phyloP scores from a whole-genome alignment of 2,888 invertebrate species.

The Tetranychus truncatus region DNA sequence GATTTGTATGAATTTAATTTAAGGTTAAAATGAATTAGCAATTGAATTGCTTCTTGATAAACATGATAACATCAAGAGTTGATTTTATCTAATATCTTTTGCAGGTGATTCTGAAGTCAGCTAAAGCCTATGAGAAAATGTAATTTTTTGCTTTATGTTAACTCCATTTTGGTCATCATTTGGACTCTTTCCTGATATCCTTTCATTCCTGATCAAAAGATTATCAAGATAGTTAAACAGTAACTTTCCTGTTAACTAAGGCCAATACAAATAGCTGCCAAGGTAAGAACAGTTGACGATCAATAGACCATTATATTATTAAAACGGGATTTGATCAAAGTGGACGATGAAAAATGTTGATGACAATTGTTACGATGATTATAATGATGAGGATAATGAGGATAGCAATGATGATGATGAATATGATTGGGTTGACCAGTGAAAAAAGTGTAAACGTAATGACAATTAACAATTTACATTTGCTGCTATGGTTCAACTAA shows the following conservation, averaged over 20 bases:
- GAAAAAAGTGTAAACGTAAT: not conserved
- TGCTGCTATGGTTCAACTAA: not conserved
- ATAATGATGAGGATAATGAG: not conserved
- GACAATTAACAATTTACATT: not conserved
- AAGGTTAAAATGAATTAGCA: not conserved
- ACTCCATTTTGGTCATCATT: no score
- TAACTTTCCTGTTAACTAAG: no score
- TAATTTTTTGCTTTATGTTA: no score
- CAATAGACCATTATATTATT: not conserved
- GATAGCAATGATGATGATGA: not conserved
- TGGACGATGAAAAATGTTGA: not conserved
- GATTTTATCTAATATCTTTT: not conserved
- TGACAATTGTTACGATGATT: not conserved
- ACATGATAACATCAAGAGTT: not conserved
- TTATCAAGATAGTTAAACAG: no score
- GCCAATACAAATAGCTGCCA: no score
- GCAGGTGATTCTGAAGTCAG: no score
- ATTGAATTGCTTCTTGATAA: not conserved
- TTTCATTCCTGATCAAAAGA: no score
- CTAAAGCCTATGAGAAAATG: no score
- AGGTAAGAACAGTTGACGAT: no score
- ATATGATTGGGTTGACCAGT: no score
- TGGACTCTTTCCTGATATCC: no score
- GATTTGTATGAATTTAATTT: not conserved
- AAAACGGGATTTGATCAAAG: not conserved